A percentile compares a stretch with the other conserved stretches of the same genome.
These are phyloP conservation scores for Galaxea fascicularis DNA, from an alignment of 92 coral and sea anemone species.

Conservation along the genomic window DNA sequence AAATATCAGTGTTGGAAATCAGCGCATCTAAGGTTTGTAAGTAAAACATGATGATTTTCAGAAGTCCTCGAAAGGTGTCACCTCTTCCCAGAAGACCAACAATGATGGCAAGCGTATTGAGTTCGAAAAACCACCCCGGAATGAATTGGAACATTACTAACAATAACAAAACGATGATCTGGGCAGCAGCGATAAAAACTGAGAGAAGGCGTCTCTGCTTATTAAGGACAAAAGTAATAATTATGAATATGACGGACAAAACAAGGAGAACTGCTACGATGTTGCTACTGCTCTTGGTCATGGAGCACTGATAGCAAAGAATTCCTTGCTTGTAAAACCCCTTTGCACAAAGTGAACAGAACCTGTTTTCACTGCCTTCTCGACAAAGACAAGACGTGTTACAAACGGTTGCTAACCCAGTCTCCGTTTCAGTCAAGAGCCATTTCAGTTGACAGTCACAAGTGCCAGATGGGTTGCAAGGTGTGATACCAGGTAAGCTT, in stretches of 20 bases:
- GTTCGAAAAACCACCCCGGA: conserved; percentile 76
- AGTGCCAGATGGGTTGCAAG: neutral
- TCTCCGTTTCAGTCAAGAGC: neutral
- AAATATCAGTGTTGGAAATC: conserved; percentile 68
- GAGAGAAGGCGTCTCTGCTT: conserved; percentile 46
- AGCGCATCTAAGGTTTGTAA: conserved; percentile 81
- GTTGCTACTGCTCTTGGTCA: conserved; percentile 31
- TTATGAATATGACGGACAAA: conserved; percentile 19
- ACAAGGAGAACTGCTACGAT: conserved; percentile 27
- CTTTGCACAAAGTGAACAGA: conserved; percentile 66
- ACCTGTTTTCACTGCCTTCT: conserved; percentile 61
- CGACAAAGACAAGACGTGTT: conserved; percentile 44
- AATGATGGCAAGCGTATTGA: conserved; percentile 58
- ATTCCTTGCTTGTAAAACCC: conserved; percentile 63
- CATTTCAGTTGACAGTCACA: neutral
- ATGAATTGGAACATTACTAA: conserved; percentile 67
- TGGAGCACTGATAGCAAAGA: conserved; percentile 59
- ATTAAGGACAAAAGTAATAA: conserved; percentile 56
- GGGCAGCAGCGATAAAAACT: conserved; percentile 38
- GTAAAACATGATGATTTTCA: conserved; percentile 76
- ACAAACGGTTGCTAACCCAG: conserved; percentile 50
- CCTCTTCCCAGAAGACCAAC: conserved; percentile 76
- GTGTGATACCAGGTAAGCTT: neutral
- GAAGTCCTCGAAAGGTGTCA: conserved; percentile 56
- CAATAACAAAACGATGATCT: conserved; percentile 55